A percentile compares a stretch with the other conserved stretches of the same genome.
Conservation (phyloP, 2,888 invertebrate species). For the Euzophera pinguis region DNA sequence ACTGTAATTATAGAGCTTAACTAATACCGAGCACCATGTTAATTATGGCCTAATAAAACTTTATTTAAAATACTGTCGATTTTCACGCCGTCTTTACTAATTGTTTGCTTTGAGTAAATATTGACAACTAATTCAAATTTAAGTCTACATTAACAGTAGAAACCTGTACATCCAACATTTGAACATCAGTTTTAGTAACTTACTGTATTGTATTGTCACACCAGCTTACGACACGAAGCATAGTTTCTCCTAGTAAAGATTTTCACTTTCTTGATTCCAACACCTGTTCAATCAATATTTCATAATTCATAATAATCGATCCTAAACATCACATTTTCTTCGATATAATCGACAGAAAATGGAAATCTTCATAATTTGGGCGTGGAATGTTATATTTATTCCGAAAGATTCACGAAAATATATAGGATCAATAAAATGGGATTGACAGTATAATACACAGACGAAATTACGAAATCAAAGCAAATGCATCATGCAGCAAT, state of each 20-base stretch:
- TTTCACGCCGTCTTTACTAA: not conserved
- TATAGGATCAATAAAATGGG: slow-evolving; percentile 29
- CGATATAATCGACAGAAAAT: slow-evolving; percentile 4
- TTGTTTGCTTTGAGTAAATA: not conserved
- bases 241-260: slow-evolving; percentile 1
- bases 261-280: slow-evolving; percentile 9
- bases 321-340: not conserved
- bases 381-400: slow-evolving; percentile 9
- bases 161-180: no score
- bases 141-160: no score
- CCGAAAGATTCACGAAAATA: slow-evolving; percentile 25
- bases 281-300: slow-evolving; percentile 8
- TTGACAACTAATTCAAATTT: not conserved
- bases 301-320: not conserved
- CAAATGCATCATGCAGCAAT: slow-evolving; percentile 27
- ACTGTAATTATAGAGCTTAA: slow-evolving; percentile 21
- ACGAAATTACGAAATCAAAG: slow-evolving; percentile 19
- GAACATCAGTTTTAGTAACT: not conserved
- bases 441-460: slow-evolving; percentile 40
- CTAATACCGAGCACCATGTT: slow-evolving; percentile 10
- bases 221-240: not conserved
- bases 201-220: not conserved
- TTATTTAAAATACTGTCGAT: not conserved
- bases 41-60: slow-evolving; percentile 5
- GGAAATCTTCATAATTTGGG: slow-evolving; percentile 3